phyloP scores from a whole-genome alignment of 92 coral and sea anemone species.

The Zoanthus sansibaricus region DNA sequence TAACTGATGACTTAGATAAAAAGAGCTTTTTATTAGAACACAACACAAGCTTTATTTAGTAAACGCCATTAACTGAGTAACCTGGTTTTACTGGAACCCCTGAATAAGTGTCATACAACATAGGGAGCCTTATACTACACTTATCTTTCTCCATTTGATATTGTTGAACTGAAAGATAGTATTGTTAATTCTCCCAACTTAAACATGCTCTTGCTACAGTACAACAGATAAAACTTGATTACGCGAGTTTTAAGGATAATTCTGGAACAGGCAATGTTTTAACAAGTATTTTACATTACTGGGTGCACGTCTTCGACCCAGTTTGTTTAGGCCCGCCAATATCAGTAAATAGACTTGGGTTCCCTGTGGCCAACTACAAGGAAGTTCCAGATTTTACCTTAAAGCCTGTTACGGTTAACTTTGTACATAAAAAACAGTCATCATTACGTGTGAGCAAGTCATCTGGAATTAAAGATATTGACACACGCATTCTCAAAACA shows the following conservation, averaged over 20 bases:
- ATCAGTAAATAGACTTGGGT: slow-evolving; percentile 5
- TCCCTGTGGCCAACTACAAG: neutral
- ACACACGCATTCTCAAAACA: slow-evolving; percentile 58
- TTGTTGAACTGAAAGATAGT: too few relatives aligned
- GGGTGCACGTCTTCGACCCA: slow-evolving; percentile 10
- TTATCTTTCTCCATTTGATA: too few relatives aligned
- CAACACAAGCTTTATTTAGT: too few relatives aligned
- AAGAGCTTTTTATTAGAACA: too few relatives aligned
- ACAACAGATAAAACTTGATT: slow-evolving; percentile 10
- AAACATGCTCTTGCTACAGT: neutral
- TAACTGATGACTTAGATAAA: too few relatives aligned
- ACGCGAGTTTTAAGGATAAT: slow-evolving; percentile 11
- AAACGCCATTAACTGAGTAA: too few relatives aligned
- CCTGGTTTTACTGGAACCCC: too few relatives aligned
- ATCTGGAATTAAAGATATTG: slow-evolving; percentile 60
- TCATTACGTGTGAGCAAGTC: slow-evolving; percentile 46
- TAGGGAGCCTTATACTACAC: too few relatives aligned
- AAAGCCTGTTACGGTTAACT: slow-evolving; percentile 37
- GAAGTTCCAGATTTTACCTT: neutral
- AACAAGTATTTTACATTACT: slow-evolving; percentile 23
- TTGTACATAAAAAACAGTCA: slow-evolving; percentile 65
- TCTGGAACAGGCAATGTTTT: slow-evolving; percentile 17
- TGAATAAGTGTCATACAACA: too few relatives aligned
- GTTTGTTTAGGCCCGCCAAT: neutral
- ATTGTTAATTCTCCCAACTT: too few relatives aligned